Evolutionary conservation across 2,797 vertebrate genomes (phyloP), one percentile per base, ranked within the genome.

Genomic region (Crocidura indochinensis): DNA sequence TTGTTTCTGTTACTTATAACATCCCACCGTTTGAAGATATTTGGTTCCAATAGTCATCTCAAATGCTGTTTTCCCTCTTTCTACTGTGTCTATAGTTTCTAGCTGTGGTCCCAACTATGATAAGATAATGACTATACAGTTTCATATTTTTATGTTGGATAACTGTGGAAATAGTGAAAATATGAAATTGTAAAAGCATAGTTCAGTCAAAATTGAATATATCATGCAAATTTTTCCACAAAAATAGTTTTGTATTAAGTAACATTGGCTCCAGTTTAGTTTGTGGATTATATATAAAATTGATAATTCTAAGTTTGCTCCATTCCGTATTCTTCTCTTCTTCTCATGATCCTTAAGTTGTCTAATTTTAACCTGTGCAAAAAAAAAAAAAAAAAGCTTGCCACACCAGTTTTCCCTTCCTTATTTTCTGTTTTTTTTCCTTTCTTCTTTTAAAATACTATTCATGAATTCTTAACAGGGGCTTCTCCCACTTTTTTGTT

Each of bases 341-440:
- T 84, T 93, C 92, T 26, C 7, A 56, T 20, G 29, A 22, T 27
- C n/a, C 11, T 90, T 81, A 72, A 76, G 38, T 2, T 38, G 38
- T 38, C 38, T 38, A 2, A 38, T 38, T 38, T 38, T 38, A 38
- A 38, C 38, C 38, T 38, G 38, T 38, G 38, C 38, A 38, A 38
- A 38, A 38, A 38, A 5, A 38, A 38, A 5, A 38, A 38, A 38
- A 38, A 38, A 5, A 38, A 38, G 38, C 38, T 38, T 38, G 5
- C 38, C 38, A 38, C 38, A 38, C 38, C 38, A 38, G 38, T 38
- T 38, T 38, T 38, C 38, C 38, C 5, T 38, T 38, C 38, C 38
- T 38, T 38, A 2, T 38, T 38, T 38, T 38, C 38, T 38, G 38
- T 38, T 38, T 38, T 38, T 38, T 38, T 38, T 38, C 38, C 38